Conservation (phyloP, 2,113 vertebrate genomes). For the Oncorhynchus keta region DNA sequence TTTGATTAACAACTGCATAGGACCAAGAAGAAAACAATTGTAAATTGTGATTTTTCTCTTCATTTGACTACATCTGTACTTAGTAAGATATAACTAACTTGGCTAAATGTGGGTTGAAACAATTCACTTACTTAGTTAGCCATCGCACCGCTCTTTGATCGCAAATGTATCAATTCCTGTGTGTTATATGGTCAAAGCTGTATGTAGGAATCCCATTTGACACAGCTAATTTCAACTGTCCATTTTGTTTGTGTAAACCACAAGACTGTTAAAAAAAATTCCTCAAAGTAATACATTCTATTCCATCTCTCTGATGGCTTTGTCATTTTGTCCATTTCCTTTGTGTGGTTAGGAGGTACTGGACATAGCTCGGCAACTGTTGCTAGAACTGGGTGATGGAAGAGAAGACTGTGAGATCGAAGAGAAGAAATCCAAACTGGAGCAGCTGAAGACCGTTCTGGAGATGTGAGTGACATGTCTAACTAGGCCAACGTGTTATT, state of each 20-base stretch:
- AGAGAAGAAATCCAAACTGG: conserved; percentile 93
- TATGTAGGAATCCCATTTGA: neutral
- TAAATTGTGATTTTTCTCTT: neutral
- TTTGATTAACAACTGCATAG: too few species aligned
- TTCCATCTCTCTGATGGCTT: neutral
- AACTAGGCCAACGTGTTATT: conserved; percentile 23
- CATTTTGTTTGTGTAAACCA: too few species aligned
- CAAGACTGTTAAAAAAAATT: too few species aligned
- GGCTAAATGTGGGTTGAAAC: too few species aligned
- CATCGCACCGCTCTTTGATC: neutral
- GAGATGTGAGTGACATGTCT: conserved; percentile 85
- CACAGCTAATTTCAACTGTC: too few species aligned
- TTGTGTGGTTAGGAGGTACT: conserved; percentile 84
- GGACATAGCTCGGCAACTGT: conserved; percentile 90
- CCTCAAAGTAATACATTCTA: neutral
- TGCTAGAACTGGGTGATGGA: conserved; percentile 83
- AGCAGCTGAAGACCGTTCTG: conserved; percentile 95
- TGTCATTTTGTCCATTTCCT: neutral
- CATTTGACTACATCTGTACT: too few species aligned
- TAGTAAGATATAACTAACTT: too few species aligned
- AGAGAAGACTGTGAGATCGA: conserved; percentile 89
- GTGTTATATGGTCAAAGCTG: neutral
- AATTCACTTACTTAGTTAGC: too few species aligned
- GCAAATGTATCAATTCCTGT: neutral
- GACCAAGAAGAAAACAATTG: neutral